These are phyloP conservation scores for Morpho deidamia DNA, from an alignment of 2,888 invertebrate genomes.

Conservation along the genomic window DNA sequence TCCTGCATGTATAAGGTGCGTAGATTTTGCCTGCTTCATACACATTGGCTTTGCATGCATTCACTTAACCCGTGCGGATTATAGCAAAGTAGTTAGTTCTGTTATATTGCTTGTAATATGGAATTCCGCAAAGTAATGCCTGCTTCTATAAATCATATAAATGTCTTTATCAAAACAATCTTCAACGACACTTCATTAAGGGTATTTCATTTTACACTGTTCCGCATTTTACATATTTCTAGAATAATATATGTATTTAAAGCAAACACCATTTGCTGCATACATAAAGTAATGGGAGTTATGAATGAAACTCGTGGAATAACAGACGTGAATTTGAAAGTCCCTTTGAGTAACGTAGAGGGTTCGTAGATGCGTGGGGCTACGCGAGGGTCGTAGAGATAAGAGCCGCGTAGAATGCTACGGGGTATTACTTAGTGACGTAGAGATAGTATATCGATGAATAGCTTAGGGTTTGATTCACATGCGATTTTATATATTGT, in stretches of 20 bases:
- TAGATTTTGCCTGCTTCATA: no score
- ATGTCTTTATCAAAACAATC: no score
- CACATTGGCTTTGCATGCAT: no score
- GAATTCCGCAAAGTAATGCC: no score
- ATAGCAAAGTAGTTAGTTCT: no score
- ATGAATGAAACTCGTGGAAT: conserved; percentile 11
- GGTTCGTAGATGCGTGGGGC: conserved; percentile 32
- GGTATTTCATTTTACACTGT: no score
- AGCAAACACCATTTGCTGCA: neutral
- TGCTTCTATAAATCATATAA: no score
- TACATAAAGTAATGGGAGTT: neutral
- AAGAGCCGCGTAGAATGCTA: conserved; percentile 34
- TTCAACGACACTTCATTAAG: no score
- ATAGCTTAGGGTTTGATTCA: neutral
- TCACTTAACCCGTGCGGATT: no score
- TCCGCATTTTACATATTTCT: no score
- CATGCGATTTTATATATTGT: neutral
- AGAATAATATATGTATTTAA: neutral
- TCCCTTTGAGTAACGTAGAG: conserved; percentile 24
- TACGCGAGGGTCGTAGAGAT: conserved; percentile 35
- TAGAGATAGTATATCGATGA: neutral
- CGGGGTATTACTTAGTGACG: conserved; percentile 23
- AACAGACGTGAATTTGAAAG: conserved; percentile 19
- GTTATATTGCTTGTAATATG: no score
- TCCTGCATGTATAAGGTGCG: no score